Evolutionary conservation across 2,113 vertebrate genomes (phyloP).

Genomic region (Sylvietta virens): DNA sequence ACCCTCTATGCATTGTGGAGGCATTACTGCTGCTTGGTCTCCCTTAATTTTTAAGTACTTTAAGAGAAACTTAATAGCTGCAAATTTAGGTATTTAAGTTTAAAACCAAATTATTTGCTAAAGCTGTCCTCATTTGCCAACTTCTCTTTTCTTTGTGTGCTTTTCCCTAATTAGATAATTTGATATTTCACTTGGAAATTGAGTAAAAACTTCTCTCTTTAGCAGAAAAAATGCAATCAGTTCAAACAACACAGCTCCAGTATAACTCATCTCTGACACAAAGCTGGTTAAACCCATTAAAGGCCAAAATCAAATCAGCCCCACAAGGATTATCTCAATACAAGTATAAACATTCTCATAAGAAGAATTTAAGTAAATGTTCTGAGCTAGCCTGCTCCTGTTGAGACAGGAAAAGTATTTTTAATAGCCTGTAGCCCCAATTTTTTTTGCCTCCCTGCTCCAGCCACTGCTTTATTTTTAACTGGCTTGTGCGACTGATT

Average conservation of each 20-base stretch:
- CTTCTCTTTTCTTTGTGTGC: not conserved
- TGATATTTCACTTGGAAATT: not conserved
- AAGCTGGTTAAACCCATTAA: not conserved
- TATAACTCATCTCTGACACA: not conserved
- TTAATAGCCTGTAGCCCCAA: not conserved
- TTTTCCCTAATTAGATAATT: not conserved
- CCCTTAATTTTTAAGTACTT: not conserved
- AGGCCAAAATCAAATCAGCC: not conserved
- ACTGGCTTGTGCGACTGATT: not conserved
- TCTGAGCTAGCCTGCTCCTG: not conserved
- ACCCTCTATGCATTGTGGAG: slow-evolving; percentile 1
- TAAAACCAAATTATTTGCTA: not conserved
- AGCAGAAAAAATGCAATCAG: not conserved
- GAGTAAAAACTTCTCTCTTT: not conserved
- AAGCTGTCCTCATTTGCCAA: not conserved
- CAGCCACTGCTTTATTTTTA: not conserved
- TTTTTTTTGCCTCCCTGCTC: not conserved
- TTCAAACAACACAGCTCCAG: not conserved
- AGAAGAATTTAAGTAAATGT: not conserved
- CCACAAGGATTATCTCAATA: not conserved
- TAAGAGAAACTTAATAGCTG: not conserved
- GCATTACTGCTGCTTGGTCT: not conserved
- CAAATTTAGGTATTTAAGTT: not conserved
- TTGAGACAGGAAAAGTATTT: not conserved
- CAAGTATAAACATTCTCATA: not conserved